Percentiles rank a stretch among this genome's conserved stretches.
Evolutionary conservation across 2,113 vertebrate genomes (phyloP).

Genomic region (Fulmarus glacialis): DNA sequence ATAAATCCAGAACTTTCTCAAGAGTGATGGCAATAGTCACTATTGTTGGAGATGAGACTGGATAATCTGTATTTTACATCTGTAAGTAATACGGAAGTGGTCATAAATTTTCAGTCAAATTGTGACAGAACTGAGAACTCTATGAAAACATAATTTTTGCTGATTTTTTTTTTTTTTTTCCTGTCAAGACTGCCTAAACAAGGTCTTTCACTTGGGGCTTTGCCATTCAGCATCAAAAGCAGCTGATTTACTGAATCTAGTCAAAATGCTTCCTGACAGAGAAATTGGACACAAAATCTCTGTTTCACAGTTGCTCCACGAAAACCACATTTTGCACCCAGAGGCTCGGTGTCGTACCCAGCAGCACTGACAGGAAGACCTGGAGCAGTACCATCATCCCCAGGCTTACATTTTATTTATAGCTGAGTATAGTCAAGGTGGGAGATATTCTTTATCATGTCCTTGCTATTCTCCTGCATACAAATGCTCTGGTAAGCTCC

Average conservation of each 20-base stretch:
- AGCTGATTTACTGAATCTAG: neutral
- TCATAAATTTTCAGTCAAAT: neutral
- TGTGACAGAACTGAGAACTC: neutral
- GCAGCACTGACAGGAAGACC: neutral
- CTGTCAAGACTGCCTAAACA: neutral
- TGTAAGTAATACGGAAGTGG: neutral
- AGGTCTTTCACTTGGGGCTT: neutral
- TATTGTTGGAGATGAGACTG: neutral
- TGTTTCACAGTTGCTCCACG: neutral
- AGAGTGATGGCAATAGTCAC: neutral
- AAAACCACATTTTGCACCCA: neutral
- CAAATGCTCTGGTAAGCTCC: neutral
- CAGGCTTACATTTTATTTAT: neutral
- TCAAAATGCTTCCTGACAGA: neutral
- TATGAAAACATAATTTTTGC: neutral
- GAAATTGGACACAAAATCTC: neutral
- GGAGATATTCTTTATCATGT: neutral
- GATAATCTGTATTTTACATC: neutral
- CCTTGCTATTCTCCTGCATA: neutral
- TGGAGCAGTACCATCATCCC: neutral
- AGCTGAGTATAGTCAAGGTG: neutral
- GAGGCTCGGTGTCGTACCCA: neutral
- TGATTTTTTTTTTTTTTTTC: neutral
- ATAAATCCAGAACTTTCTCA: neutral
- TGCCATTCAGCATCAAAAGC: neutral